Percentiles rank a stretch among this genome's conserved stretches.
These are phyloP conservation scores for Euplexia lucipara DNA, from an alignment of 2,888 invertebrate genomes.

Conservation along the genomic window DNA sequence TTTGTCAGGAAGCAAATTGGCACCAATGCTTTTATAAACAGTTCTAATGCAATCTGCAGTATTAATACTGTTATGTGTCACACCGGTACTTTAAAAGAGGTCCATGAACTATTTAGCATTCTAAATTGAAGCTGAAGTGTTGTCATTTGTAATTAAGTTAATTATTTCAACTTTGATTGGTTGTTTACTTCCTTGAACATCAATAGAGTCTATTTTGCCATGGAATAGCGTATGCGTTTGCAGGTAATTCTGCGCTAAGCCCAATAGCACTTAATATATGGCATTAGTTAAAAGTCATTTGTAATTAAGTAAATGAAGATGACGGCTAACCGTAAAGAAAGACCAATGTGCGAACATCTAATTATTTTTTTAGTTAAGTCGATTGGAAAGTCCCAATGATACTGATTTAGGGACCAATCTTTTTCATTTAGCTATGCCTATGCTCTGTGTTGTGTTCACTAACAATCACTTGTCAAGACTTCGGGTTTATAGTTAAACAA, in stretches of 20 bases:
- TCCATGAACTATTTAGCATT: slow-evolving; percentile 22
- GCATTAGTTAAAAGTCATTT: not conserved
- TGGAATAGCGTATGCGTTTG: not conserved
- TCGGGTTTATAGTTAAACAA: no score
- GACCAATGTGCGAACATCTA: no score
- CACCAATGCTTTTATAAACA: no score
- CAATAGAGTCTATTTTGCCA: not conserved
- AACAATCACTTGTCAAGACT: no score
- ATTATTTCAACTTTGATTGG: slow-evolving; percentile 11
- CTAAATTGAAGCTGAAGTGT: slow-evolving; percentile 13
- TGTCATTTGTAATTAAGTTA: slow-evolving; percentile 12
- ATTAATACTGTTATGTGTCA: not conserved
- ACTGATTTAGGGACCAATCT: no score
- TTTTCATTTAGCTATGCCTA: no score
- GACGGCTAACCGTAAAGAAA: no score
- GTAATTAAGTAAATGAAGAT: no score
- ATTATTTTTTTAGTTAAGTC: no score
- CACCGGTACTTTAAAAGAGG: not conserved
- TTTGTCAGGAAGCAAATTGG: no score
- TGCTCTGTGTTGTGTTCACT: no score
- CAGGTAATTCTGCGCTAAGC: not conserved
- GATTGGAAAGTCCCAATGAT: no score
- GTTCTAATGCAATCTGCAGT: not conserved
- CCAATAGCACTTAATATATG: not conserved
- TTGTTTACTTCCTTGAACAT: slow-evolving; percentile 2